Evolutionary conservation across 2,888 invertebrate species (phyloP).

Genomic region (Nezara viridula): DNA sequence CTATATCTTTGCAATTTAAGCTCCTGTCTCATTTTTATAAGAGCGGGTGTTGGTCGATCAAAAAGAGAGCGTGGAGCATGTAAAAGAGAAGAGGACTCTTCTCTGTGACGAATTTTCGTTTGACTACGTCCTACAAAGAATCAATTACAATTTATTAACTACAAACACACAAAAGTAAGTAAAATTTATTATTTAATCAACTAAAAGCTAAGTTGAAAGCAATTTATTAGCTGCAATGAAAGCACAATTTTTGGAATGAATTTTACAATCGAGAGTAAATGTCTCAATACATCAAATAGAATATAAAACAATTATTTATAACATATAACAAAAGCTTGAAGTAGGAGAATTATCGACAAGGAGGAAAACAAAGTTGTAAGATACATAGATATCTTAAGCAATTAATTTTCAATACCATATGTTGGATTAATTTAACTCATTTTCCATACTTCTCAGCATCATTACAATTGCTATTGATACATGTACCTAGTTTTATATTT

Average conservation of each 20-base stretch:
- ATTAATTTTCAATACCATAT: background rate
- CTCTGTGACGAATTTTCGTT: constrained; percentile 70
- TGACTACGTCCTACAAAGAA: constrained; percentile 60
- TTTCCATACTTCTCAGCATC: too few relatives aligned
- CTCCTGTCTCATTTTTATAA: constrained; percentile 83
- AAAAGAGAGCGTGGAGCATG: constrained; percentile 86
- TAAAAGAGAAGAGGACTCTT: constrained; percentile 77
- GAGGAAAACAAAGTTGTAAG: background rate
- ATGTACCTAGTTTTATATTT: too few relatives aligned
- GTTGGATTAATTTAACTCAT: too few relatives aligned
- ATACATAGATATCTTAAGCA: background rate
- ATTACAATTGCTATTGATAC: background rate
- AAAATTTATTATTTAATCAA: too few relatives aligned
- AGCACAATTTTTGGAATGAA: too few relatives aligned
- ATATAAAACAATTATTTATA: too few relatives aligned
- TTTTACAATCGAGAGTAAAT: too few relatives aligned
- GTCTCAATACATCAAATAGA: too few relatives aligned
- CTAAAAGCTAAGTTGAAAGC: too few relatives aligned
- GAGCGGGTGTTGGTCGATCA: constrained; percentile 81
- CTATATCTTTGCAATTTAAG: constrained; percentile 81
- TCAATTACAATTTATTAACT: background rate
- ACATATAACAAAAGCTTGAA: too few relatives aligned
- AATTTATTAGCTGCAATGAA: too few relatives aligned
- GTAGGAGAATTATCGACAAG: too few relatives aligned
- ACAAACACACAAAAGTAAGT: background rate